Conservation (phyloP, 2,113 vertebrate genomes). For the Ceyx melanurus region DNA sequence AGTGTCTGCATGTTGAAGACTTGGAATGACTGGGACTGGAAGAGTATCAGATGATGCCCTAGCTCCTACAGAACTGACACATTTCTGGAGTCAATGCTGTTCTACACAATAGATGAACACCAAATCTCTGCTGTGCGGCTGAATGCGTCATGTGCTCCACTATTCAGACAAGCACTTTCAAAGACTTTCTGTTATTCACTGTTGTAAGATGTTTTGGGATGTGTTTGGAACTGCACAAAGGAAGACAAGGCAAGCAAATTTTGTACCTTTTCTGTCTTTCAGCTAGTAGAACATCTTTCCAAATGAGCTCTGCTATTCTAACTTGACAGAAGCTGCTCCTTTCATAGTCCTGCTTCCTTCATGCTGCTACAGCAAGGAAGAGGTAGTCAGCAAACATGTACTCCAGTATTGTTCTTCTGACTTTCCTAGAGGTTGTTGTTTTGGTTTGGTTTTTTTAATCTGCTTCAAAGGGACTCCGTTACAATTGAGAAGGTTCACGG, state of each 20-base stretch:
- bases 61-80: not conserved
- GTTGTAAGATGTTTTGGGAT: not conserved
- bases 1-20: not conserved
- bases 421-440: not conserved
- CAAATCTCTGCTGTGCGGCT: not conserved
- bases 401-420: not conserved
- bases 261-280: not conserved
- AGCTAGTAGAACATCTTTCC: not conserved
- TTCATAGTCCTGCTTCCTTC: constrained; percentile 32
- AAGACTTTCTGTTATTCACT: constrained; percentile 4
- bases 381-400: constrained; percentile 10
- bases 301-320: not conserved
- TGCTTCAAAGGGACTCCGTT: not conserved
- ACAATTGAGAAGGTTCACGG: not conserved
- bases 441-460: not conserved
- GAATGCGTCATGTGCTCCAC: not conserved
- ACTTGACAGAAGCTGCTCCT: constrained; percentile 4
- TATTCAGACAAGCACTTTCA: not conserved
- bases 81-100: not conserved
- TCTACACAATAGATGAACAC: not conserved
- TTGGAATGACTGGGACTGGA: not conserved
- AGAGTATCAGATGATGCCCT: not conserved
- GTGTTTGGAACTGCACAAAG: constrained; percentile 28
- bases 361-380: not conserved
- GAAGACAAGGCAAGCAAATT: constrained; percentile 8